phyloP scores from a whole-genome alignment of 1,140 invertebrate genomes.

The Himalopsyche phryganea region DNA sequence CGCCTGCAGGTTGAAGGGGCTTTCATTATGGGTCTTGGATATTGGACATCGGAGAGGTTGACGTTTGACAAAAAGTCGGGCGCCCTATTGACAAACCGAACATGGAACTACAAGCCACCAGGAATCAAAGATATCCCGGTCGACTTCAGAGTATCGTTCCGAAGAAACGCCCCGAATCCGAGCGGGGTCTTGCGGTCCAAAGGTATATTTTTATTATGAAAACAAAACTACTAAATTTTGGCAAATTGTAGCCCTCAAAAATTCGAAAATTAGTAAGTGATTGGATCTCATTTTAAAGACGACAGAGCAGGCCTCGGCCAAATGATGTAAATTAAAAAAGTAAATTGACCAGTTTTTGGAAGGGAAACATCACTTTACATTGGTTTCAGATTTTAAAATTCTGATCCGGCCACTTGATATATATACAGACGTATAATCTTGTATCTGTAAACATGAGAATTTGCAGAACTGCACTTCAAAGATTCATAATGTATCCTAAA shows the following conservation, averaged over 20 bases:
- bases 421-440: too few species aligned
- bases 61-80: slow-evolving; percentile 61
- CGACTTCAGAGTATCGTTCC: slow-evolving; percentile 65
- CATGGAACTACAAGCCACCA: slow-evolving; percentile 75
- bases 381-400: too few species aligned
- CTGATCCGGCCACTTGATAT: too few species aligned
- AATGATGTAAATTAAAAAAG: too few species aligned
- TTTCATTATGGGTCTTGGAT: slow-evolving; percentile 74
- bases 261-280: too few species aligned
- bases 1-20: slow-evolving; percentile 69
- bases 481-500: too few species aligned
- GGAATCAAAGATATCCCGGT: slow-evolving; percentile 67
- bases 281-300: too few species aligned
- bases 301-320: too few species aligned
- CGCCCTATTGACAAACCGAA: slow-evolving; percentile 60
- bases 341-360: too few species aligned
- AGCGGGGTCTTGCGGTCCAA: slow-evolving; percentile 67
- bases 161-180: slow-evolving; percentile 61
- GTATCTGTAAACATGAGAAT: too few species aligned
- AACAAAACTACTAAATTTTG: neutral
- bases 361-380: too few species aligned
- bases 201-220: slow-evolving; percentile 49
- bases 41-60: slow-evolving; percentile 65
- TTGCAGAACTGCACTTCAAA: too few species aligned
- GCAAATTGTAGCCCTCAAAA: neutral